Evolutionary conservation across 2,888 invertebrate species (phyloP), one percentile per base, ranked within the genome.

Genomic region (Polyploca ridens): DNA sequence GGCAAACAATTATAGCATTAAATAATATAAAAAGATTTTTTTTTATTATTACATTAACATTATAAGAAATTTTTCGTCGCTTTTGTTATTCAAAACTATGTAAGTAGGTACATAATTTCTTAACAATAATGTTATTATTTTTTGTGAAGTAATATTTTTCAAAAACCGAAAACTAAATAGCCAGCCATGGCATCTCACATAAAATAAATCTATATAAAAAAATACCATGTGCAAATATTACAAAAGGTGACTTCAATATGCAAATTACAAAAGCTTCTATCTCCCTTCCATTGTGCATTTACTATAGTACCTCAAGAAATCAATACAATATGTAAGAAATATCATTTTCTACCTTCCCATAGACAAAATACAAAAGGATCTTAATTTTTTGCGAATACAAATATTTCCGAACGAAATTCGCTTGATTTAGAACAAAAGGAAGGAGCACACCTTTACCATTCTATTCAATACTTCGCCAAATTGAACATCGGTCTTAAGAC

Each of bases 391-490:
- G 66, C 67, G 49, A 70, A 73, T 73, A 70, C 72, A 72, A 68
- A 62, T 64, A 63, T 64, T 66, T 66, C 71, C 74, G 68, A 76
- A 76, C 83, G 84, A 84, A 87, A 83, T 85, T 86, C 78, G 82
- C 81, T 81, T 79, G 80, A 82, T 88, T 83, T 84, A 84, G 84
- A 86, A 90, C 88, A 90, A 90, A 88, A 88, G 84, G 84, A 81
- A 76, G 76, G 16, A 49, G 54, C 54, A 54, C 77, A 73, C 74
- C 72, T 70, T 67, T 19, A 19, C 19, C 19, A 54, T n/a, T n/a
- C 10, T 10, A 19, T n/a, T 3, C 3, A 54, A 19, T 10, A n/a
- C n/a, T n/a, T n/a, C 6, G n/a, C 5, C n/a, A n/a, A 54, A 66
- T 63, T 63, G 35, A 62, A 57, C 63, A 35, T 27, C 72, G 61